A percentile compares a stretch with the other conserved stretches of the same genome.
These are phyloP conservation scores for Microcaecilia unicolor DNA, from an alignment of 2,797 vertebrate species.

Conservation along the genomic window DNA sequence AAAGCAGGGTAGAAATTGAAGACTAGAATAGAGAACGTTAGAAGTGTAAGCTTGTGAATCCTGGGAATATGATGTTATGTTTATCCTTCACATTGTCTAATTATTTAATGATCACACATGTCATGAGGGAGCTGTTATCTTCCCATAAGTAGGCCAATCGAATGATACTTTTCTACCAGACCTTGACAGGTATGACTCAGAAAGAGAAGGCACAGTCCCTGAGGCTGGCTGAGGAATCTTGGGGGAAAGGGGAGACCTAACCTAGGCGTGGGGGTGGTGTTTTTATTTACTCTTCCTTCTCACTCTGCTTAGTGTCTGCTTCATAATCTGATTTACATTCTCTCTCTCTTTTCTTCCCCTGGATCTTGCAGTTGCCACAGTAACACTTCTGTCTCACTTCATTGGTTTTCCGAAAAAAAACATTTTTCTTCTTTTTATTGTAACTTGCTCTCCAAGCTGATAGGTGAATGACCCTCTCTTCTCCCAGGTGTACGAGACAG, in stretches of 20 bases:
- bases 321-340: slow-evolving; percentile 78
- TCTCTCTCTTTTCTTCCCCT: slow-evolving; percentile 73
- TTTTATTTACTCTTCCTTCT: neutral
- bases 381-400: slow-evolving; percentile 75
- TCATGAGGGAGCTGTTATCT: too few relatives aligned
- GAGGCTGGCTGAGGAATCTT: too few relatives aligned
- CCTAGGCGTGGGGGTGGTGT: neutral
- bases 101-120: too few relatives aligned
- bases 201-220: neutral
- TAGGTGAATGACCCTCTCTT: neutral
- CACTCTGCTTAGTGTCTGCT: slow-evolving; percentile 33
- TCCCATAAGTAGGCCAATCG: too few relatives aligned
- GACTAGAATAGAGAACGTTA: too few relatives aligned
- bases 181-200: neutral
- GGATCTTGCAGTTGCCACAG: slow-evolving; percentile 85
- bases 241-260: neutral
- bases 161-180: too few relatives aligned
- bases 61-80: too few relatives aligned
- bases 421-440: slow-evolving; percentile 9
- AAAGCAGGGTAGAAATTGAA: too few relatives aligned
- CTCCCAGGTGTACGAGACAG: too few relatives aligned
- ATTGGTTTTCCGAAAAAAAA: slow-evolving; percentile 35
- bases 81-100: too few relatives aligned
- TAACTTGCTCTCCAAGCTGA: neutral
- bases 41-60: too few relatives aligned